Evolutionary conservation across 1,140 invertebrate species (phyloP).

Genomic region (Eciton burchellii): DNA sequence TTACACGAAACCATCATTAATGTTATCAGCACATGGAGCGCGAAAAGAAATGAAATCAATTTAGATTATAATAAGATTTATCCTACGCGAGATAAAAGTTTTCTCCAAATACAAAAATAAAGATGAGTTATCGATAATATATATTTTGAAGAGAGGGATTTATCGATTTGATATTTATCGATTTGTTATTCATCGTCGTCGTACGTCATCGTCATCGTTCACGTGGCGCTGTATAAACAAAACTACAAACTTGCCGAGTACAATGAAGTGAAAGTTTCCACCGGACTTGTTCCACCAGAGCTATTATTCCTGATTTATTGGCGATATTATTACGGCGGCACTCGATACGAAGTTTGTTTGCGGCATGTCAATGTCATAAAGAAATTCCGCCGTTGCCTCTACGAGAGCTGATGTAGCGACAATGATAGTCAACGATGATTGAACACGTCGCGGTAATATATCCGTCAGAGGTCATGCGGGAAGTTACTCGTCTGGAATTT

Average conservation of each 20-base stretch:
- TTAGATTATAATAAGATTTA: slow-evolving; percentile 3
- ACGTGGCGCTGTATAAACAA: not conserved
- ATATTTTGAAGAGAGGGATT: slow-evolving; percentile 4
- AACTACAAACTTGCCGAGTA: slow-evolving; percentile 20
- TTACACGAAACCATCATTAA: not conserved
- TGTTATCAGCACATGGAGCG: not conserved
- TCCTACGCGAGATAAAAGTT: not conserved
- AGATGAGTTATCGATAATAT: slow-evolving; percentile 7
- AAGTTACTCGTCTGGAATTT: not conserved
- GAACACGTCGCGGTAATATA: not conserved
- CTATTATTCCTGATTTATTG: slow-evolving; percentile 57
- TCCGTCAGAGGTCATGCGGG: not conserved
- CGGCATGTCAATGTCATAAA: slow-evolving; percentile 18
- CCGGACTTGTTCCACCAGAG: slow-evolving; percentile 31
- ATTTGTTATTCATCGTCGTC: not conserved
- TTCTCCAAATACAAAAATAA: not conserved
- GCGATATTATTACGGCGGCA: slow-evolving; percentile 25
- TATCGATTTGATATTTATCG: slow-evolving; percentile 38
- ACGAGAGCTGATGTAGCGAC: not conserved
- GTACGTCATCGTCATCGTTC: no score
- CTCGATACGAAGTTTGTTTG: slow-evolving; percentile 46
- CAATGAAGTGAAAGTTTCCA: slow-evolving; percentile 47
- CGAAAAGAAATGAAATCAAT: not conserved
- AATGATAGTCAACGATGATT: slow-evolving; percentile 14
- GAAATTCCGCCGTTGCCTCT: slow-evolving; percentile 33